A percentile compares a stretch with the other conserved stretches of the same genome.
Conservation (phyloP, 2,888 invertebrate genomes). For the Ashinkailepas kermadecensis region DNA sequence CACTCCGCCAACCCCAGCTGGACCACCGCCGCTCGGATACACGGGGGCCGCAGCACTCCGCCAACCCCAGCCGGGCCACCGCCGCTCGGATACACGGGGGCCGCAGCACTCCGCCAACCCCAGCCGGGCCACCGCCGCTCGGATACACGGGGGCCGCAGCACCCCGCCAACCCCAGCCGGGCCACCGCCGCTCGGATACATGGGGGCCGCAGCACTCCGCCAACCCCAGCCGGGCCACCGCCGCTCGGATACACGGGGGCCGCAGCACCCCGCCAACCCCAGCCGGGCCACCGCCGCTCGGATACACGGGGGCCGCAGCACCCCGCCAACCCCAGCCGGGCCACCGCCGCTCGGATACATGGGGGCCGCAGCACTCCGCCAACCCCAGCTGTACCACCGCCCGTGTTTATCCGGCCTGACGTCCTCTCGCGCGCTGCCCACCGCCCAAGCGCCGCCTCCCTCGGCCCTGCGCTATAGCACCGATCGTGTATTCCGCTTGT, state of each 20-base stretch:
- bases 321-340: not conserved
- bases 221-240: not conserved
- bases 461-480: not conserved
- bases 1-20: not conserved
- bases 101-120: not conserved
- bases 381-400: not conserved
- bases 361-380: no score
- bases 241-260: no score
- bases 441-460: not conserved
- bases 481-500: not conserved
- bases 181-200: no score
- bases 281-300: no score
- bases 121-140: no score
- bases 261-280: not conserved
- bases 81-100: no score
- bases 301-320: no score
- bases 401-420: not conserved
- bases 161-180: not conserved
- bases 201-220: no score
- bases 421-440: not conserved
- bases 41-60: no score
- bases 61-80: not conserved
- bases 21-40: no score
- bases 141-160: no score
- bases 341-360: no score